These are phyloP conservation scores for Malacosoma neustria DNA, from an alignment of 2,888 invertebrate species.

Conservation along the genomic window DNA sequence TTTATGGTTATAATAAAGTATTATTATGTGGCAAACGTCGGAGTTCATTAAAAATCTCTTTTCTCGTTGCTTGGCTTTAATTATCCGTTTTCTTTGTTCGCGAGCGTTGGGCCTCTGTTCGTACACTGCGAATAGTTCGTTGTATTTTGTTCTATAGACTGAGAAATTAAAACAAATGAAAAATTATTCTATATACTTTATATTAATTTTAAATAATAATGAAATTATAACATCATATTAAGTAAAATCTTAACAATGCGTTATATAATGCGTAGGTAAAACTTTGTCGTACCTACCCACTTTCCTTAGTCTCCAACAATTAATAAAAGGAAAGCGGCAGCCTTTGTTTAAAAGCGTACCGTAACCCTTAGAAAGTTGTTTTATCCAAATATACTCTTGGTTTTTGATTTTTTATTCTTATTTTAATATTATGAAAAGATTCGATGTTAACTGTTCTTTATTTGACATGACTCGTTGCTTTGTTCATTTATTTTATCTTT, in stretches of 20 bases:
- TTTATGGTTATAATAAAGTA: constrained; percentile 59
- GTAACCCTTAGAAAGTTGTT: constrained; percentile 19
- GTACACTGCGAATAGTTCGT: constrained; percentile 39
- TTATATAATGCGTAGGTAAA: not conserved
- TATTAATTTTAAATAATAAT: too few relatives aligned
- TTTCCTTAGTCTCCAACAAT: constrained; percentile 11
- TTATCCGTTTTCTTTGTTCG: constrained; percentile 69
- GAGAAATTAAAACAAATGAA: constrained; percentile 18
- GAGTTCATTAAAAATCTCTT: constrained; percentile 68
- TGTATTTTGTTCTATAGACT: constrained; percentile 26
- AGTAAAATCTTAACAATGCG: not conserved
- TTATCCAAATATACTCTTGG: constrained; percentile 16
- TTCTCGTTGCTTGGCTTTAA: constrained; percentile 62
- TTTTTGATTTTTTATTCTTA: constrained; percentile 17
- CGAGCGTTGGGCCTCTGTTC: constrained; percentile 40
- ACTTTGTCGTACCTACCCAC: not conserved
- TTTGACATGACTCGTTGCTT: constrained; percentile 1
- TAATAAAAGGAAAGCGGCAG: constrained; percentile 17
- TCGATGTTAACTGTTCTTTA: constrained; percentile 4
- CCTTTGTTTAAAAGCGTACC: constrained; percentile 17
- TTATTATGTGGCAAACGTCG: constrained; percentile 56
- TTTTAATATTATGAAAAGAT: constrained; percentile 5
- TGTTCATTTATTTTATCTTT: not conserved
- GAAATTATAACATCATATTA: not conserved
- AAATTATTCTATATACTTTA: not conserved